Conservation (phyloP, 2,113 vertebrate genomes). For the Chaetorhynchus papuensis region DNA sequence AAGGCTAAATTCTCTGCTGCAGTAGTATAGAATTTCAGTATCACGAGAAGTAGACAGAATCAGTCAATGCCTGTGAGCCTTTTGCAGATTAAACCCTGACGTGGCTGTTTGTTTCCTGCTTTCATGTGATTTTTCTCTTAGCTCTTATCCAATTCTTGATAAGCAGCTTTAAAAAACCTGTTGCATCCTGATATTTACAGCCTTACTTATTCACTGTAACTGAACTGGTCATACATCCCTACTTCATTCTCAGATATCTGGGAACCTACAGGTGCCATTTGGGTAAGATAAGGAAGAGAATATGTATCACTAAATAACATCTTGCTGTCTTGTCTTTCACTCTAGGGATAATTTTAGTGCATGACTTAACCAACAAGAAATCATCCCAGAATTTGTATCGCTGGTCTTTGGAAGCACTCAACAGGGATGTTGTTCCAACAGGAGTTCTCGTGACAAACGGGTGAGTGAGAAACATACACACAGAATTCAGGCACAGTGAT, state of each 20-base stretch:
- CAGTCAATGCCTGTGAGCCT: neutral
- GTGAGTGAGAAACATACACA: conserved; percentile 59
- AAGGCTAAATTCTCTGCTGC: neutral
- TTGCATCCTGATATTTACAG: neutral
- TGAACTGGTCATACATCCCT: neutral
- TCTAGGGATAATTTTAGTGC: conserved; percentile 94
- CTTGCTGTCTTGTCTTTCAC: conserved; percentile 3
- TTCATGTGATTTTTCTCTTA: conserved; percentile 4
- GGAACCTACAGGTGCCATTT: neutral
- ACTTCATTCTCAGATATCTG: neutral
- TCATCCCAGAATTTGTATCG: conserved; percentile 96
- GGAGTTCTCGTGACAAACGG: conserved; percentile 95
- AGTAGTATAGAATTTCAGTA: neutral
- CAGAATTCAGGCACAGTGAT: neutral
- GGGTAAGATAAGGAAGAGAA: neutral
- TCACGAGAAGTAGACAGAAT: neutral
- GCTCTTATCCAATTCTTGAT: neutral
- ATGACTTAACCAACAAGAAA: conserved; percentile 98
- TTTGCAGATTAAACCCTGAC: neutral
- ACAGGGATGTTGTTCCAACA: conserved; percentile 87
- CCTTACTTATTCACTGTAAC: neutral
- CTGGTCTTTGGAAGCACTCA: conserved; percentile 93
- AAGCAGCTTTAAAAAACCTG: conserved; percentile 15
- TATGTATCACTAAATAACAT: neutral
- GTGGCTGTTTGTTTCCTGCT: neutral